Evolutionary conservation across 2,888 invertebrate genomes (phyloP).

Genomic region (Leptura quadrifasciata): DNA sequence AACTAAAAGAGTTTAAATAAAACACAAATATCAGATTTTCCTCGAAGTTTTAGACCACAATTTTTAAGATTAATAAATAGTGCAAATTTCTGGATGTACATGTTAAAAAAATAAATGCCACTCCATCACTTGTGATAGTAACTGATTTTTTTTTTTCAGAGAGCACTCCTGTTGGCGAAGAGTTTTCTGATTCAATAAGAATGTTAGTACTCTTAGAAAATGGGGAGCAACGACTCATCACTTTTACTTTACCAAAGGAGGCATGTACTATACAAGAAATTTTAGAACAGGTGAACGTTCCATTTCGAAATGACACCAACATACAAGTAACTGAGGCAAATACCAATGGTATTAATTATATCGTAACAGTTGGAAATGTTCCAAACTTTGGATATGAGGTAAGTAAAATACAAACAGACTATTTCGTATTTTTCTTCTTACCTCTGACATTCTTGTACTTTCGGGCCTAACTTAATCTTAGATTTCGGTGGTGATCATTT

Average conservation of each 20-base stretch:
- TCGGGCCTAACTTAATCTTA: background rate
- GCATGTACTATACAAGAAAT: conserved; percentile 89
- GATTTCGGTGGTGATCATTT: too few species aligned
- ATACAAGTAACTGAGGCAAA: conserved; percentile 86
- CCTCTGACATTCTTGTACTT: background rate
- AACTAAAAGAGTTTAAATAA: too few species aligned
- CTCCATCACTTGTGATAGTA: too few species aligned
- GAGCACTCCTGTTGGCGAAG: conserved; percentile 74
- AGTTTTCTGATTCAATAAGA: conserved; percentile 82
- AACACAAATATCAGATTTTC: too few species aligned
- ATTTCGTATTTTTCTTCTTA: background rate
- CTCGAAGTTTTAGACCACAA: too few species aligned
- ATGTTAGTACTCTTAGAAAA: conserved; percentile 87
- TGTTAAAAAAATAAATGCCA: too few species aligned
- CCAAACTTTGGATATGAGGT: conserved; percentile 54
- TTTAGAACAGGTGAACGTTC: conserved; percentile 85
- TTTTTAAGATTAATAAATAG: too few species aligned
- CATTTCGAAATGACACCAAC: conserved; percentile 81
- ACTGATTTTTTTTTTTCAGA: conserved; percentile 58
- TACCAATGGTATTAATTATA: conserved; percentile 85
- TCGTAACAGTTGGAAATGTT: conserved; percentile 81
- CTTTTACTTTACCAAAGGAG: conserved; percentile 88
- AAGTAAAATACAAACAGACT: conserved; percentile 25
- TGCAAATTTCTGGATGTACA: too few species aligned
- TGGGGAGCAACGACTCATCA: conserved; percentile 88